Evolutionary conservation across 2,888 invertebrate species (phyloP), one percentile per base, ranked within the genome.

Genomic region (Drosophila borborema): DNA sequence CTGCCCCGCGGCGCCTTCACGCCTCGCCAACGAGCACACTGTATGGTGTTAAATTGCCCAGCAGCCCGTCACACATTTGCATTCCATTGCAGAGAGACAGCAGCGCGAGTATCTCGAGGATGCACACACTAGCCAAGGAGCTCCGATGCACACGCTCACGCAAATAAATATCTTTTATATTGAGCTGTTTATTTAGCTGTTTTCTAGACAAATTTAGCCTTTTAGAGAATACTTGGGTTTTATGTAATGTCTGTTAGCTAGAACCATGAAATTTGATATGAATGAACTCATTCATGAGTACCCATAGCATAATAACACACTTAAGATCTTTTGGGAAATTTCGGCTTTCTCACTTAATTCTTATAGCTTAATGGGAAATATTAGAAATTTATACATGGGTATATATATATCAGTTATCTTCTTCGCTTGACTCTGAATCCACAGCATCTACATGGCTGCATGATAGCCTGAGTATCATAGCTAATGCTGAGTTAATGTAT

Each of bases 21-120:
- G 56, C 46, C 36, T 5, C 3, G 6, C 34, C n/a, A 31, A 1
- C 63, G 38, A 41, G 34, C 34, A 23, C 40, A 23, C 40, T 65
- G 74, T 31, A 62, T 71, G 62, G 89, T 90, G 86, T 89, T 86
- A 89, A 90, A 90, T 90, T 89, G 90, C 89, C 87, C 84, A 75
- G 77, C 81, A 90, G 90, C 75, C 38, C 45, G 69, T 48, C 72
- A 69, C 75, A 72, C 74, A 86, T 82, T 88, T 80, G 78, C 86
- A 90, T 86, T 83, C 71, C 67, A 34, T 51, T 73, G 43, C 74
- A 62, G 34, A 51, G 51, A 12, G 34, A 18, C 36, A 51, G 51
- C 77, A 38, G 53, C 36, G 46, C 65, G 72, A 70, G 75, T 74
- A 77, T 88, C 86, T 86, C 66, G 58, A 76, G 89, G 68, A 82